A percentile compares a stretch with the other conserved stretches of the same genome.
phyloP scores from a whole-genome alignment of 1,140 invertebrate genomes.

The Philopotamus ludificatus region DNA sequence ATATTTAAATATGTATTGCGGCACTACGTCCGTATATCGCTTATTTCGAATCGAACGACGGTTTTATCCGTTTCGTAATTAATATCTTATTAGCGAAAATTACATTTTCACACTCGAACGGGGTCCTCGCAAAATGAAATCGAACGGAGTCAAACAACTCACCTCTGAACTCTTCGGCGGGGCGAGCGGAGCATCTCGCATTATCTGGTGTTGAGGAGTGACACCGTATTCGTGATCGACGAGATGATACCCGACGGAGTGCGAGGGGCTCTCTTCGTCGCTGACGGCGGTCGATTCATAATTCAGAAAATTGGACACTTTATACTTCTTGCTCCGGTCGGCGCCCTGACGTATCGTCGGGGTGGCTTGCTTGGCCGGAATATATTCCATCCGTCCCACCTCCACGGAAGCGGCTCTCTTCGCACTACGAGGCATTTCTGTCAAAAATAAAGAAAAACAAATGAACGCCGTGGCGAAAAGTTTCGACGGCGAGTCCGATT shows the following conservation, averaged over 20 bases:
- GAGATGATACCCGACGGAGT: conserved; percentile 69
- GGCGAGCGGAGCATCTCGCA: conserved; percentile 54
- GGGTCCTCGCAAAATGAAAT: background rate
- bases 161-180: conserved; percentile 57
- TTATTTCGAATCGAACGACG: no score
- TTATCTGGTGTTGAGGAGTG: conserved; percentile 73
- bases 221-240: conserved; percentile 83
- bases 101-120: no score
- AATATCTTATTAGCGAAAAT: no score
- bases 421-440: conserved; percentile 57
- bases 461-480: background rate
- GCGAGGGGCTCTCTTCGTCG: conserved; percentile 51
- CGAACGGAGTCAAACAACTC: conserved; percentile 26
- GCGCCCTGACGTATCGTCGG: conserved; percentile 50
- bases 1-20: no score
- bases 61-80: no score
- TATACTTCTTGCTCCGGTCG: no score
- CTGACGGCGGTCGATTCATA: conserved; percentile 51
- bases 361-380: conserved; percentile 47
- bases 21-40: no score
- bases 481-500: conserved; percentile 43
- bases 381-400: conserved; percentile 50
- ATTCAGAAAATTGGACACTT: conserved; percentile 49
- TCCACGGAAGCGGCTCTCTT: conserved; percentile 51
- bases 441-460: conserved; percentile 21